Base-by-base conservation (phyloP, 2,113 vertebrate species). In the Syngnathus floridae region DNA sequence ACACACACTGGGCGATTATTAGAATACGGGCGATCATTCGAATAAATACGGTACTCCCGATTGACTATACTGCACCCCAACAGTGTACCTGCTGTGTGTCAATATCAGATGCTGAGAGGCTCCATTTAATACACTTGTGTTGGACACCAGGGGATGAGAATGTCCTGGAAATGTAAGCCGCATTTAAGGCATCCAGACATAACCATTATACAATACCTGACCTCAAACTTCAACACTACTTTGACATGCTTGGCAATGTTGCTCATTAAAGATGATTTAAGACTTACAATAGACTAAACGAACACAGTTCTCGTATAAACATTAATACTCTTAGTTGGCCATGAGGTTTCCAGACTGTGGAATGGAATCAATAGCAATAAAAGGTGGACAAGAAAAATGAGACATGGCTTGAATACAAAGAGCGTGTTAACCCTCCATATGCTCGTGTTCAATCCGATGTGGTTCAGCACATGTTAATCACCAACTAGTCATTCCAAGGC, bases 201-300 rank as follows among this genome's bases (percentile, higher is more conserved):
- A 62, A 51, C 38, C 46, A 60, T 19, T 51, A 65, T 67, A 60
- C 13, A 67, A 61, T 35, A 49, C 35, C 10, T 45, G 10, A 26
- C 19, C 35, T 58, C 7, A 35, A 10, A 46, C 13, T 46, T 13
- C 43, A 48, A 48, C 17, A 48, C 0, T 7, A 7, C 43, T 46
- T 1, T 17, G 14, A 13, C 26, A 6, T 38, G 21, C 68, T 22
- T 19, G 49, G 45, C n/a, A 41, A 52, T 52, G 46, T 66, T 7
- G 17, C 74, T 67, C 66, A 73, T 59, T 70, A 72, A 68, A 73
- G 65, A 40, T 57, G 36, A 72, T 67, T 75, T 68, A 16, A 77
- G 54, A 66, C 55, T 38, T 71, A 19, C 17, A 48, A 48, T 48
- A 17, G 6, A 48, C 45, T 17, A 17, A 48, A 19, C 5, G 19